These are phyloP conservation scores for Argya squamiceps DNA, from an alignment of 2,797 vertebrate genomes.

Conservation along the genomic window DNA sequence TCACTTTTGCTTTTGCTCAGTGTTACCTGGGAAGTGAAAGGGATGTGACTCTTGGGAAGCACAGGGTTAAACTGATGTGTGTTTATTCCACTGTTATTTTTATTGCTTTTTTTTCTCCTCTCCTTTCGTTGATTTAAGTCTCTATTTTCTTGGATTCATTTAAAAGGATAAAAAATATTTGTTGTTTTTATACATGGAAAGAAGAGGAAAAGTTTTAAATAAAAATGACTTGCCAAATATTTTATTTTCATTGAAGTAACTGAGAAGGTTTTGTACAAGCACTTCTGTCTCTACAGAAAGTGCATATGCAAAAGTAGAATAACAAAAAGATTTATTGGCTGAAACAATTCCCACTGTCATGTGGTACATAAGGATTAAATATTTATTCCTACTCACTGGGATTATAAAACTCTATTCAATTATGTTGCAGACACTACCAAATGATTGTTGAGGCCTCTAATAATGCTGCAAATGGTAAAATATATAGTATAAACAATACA, in stretches of 20 bases:
- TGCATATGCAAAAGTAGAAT: neutral
- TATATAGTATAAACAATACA: constrained; percentile 65
- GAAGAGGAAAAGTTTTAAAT: neutral
- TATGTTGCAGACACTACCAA: constrained; percentile 62
- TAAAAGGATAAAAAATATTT: neutral
- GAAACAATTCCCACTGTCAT: constrained; percentile 47
- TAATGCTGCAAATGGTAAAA: constrained; percentile 70
- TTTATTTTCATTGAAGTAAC: neutral
- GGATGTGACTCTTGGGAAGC: neutral
- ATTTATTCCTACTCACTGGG: constrained; percentile 67
- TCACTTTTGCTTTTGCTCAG: neutral
- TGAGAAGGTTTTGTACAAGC: neutral
- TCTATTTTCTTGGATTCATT: neutral
- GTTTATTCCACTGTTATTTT: neutral
- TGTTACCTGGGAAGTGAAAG: neutral
- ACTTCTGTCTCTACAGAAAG: neutral
- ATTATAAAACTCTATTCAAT: constrained; percentile 74
- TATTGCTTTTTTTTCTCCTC: neutral
- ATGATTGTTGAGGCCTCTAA: constrained; percentile 68
- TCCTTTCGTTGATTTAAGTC: neutral
- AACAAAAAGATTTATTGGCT: constrained; percentile 45
- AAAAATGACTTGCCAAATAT: neutral
- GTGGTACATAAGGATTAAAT: constrained; percentile 70
- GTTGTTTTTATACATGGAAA: neutral
- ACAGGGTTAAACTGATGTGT: neutral